Evolutionary conservation across 2,888 invertebrate species (phyloP).

Genomic region (Ethmia dodecea): DNA sequence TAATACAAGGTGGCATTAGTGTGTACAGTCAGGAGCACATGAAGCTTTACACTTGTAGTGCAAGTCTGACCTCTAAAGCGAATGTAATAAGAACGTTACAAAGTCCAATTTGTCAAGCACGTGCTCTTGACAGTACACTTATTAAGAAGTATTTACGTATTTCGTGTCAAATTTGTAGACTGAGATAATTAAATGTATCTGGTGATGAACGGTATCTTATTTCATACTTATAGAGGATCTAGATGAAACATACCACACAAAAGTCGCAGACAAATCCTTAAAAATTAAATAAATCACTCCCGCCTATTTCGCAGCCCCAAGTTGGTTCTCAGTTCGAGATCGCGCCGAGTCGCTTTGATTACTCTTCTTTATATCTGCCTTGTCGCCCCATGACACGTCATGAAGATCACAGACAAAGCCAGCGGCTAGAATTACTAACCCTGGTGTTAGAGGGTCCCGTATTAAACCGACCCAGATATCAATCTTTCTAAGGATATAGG

Average conservation of each 20-base stretch:
- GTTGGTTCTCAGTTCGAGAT: not conserved
- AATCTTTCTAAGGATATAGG: not conserved
- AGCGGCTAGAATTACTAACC: too few species aligned
- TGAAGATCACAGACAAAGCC: not conserved
- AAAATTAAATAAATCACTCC: too few species aligned
- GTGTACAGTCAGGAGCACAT: too few species aligned
- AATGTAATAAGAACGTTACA: too few species aligned
- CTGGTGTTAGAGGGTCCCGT: too few species aligned
- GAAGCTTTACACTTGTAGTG: too few species aligned
- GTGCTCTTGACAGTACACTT: too few species aligned
- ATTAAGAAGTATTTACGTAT: too few species aligned
- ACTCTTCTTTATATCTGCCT: not conserved
- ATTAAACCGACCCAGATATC: not conserved
- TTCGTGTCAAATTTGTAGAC: not conserved
- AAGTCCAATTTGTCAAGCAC: too few species aligned
- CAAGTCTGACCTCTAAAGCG: too few species aligned
- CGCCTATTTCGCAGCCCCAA: not conserved
- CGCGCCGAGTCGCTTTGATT: constrained; percentile 1
- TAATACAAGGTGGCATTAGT: too few species aligned
- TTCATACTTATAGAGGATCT: not conserved
- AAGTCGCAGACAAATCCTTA: not conserved
- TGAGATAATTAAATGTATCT: not conserved
- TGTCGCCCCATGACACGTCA: not conserved
- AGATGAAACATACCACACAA: not conserved
- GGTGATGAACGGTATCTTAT: not conserved